A percentile compares a stretch with the other conserved stretches of the same genome.
Conservation (phyloP, 1,140 invertebrate genomes). For the Saxidomus purpurata region DNA sequence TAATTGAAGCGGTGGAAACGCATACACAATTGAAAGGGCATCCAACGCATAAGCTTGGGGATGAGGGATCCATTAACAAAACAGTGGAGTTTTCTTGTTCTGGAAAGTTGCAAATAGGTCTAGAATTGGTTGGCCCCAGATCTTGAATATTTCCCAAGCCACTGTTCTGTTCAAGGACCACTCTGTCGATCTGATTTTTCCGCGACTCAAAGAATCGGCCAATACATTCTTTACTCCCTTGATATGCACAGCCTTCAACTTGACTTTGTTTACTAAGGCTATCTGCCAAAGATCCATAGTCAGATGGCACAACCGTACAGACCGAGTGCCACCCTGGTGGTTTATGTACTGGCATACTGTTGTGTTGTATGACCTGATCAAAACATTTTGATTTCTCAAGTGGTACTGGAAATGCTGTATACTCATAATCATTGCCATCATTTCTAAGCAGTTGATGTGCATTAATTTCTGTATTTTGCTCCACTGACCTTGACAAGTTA, state of each 20-base stretch:
- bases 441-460: conserved; percentile 61
- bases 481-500: conserved; percentile 57
- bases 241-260: conserved; percentile 38
- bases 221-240: conserved; percentile 1
- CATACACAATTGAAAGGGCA: conserved; percentile 60
- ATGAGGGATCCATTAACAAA: conserved; percentile 63
- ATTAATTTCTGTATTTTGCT: background rate
- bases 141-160: too few species aligned
- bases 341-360: conserved; percentile 46
- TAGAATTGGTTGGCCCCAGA: conserved; percentile 52
- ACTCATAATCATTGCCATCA: conserved; percentile 52
- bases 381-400: conserved; percentile 38
- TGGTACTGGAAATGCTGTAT: conserved; percentile 53
- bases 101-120: conserved; percentile 58
- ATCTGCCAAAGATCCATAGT: conserved; percentile 27
- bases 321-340: conserved; percentile 37
- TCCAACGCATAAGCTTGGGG: conserved; percentile 62
- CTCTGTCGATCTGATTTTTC: conserved; percentile 9
- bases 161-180: conserved; percentile 53
- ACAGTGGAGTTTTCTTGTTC: conserved; percentile 54
- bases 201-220: conserved; percentile 23
- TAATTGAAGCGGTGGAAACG: conserved; percentile 15
- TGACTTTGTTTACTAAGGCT: conserved; percentile 1
- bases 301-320: background rate
- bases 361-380: conserved; percentile 64